These are phyloP conservation scores for Microchirus variegatus DNA, from an alignment of 2,797 vertebrate genomes.

Conservation along the genomic window DNA sequence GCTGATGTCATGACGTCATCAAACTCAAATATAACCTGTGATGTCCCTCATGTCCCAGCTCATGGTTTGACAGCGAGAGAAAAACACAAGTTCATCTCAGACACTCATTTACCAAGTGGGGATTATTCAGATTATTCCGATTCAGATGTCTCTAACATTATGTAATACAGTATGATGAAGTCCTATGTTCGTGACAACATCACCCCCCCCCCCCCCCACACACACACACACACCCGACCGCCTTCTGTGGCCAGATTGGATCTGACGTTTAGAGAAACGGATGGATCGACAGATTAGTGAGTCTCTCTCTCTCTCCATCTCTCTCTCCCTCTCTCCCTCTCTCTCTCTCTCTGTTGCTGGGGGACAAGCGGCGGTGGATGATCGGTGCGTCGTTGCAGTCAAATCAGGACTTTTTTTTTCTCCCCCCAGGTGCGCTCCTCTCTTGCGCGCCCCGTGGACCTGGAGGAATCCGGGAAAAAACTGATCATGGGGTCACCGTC, in stretches of 20 bases:
- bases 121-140: too few species aligned
- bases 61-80: not conserved
- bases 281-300: conserved; percentile 63
- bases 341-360: conserved; percentile 30
- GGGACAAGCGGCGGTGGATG: conserved; percentile 42
- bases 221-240: conserved; percentile 1
- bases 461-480: conserved; percentile 30
- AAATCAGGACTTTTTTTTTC: conserved; percentile 27
- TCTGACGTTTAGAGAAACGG: conserved; percentile 63
- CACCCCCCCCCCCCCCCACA: not conserved
- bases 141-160: conserved; percentile 53
- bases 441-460: conserved; percentile 46
- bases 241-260: conserved; percentile 59
- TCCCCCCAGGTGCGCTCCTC: conserved; percentile 28
- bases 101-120: conserved; percentile 20
- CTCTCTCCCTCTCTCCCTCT: conserved; percentile 15
- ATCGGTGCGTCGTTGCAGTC: conserved; percentile 42
- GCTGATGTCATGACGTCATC: not conserved
- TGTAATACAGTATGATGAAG: conserved; percentile 43
- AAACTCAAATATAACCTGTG: not conserved
- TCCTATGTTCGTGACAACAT: conserved; percentile 47
- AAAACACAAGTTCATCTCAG: conserved; percentile 11
- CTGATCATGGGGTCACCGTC: conserved; percentile 68
- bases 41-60: too few species aligned
- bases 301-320: conserved; percentile 19